Evolutionary conservation across 92 coral and sea anemone species (phyloP).

Genomic region (Palythoa heliodiscus): DNA sequence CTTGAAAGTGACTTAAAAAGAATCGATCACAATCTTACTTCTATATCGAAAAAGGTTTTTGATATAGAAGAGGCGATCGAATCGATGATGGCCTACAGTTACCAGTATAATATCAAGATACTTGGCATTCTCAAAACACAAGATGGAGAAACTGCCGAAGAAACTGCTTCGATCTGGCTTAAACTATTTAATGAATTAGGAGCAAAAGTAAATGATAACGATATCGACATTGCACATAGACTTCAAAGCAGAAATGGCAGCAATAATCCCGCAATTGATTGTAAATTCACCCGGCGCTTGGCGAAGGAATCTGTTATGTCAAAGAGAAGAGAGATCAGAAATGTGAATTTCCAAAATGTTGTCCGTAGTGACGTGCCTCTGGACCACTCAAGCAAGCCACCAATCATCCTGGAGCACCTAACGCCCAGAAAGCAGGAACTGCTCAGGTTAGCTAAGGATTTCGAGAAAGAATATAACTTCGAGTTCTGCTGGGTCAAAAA

Average conservation of each 20-base stretch:
- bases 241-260: slow-evolving; percentile 7
- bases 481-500: slow-evolving; percentile 9
- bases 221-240: slow-evolving; percentile 2
- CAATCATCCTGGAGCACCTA: slow-evolving; percentile 4
- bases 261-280: slow-evolving; percentile 3
- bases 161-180: not conserved
- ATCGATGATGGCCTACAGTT: too few species aligned
- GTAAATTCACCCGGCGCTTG: slow-evolving; percentile 4
- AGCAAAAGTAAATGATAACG: slow-evolving; percentile 4
- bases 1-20: not conserved
- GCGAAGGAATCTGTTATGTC: slow-evolving; percentile 7
- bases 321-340: slow-evolving; percentile 6
- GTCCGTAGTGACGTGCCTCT: slow-evolving; percentile 8
- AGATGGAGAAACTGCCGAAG: slow-evolving; percentile 1
- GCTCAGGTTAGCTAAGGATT: slow-evolving; percentile 7
- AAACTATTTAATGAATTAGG: not conserved
- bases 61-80: not conserved
- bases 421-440: slow-evolving; percentile 4
- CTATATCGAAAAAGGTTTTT: not conserved
- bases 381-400: slow-evolving; percentile 8
- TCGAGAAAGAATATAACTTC: slow-evolving; percentile 2
- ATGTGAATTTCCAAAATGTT: slow-evolving; percentile 1
- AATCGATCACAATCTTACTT: not conserved
- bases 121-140: not conserved
- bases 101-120: not conserved